phyloP scores from a whole-genome alignment of 2,797 vertebrate species.

The Helicolenus hilgendorfi region DNA sequence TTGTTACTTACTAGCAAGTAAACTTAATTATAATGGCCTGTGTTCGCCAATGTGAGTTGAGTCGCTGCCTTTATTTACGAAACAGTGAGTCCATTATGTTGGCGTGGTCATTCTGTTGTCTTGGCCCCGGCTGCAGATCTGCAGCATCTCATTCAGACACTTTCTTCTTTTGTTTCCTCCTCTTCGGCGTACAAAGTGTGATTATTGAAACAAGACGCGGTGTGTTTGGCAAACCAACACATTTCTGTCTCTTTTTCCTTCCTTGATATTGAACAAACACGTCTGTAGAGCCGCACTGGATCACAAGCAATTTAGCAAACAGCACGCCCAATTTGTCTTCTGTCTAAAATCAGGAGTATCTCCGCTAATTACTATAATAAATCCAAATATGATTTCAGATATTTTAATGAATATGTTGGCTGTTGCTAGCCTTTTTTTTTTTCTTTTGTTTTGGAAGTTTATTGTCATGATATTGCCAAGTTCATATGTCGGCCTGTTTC shows the following conservation, averaged over 20 bases:
- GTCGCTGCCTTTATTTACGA: slow-evolving; percentile 2
- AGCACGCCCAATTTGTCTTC: slow-evolving; percentile 34
- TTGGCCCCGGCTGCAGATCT: slow-evolving; percentile 38
- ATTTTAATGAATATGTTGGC: slow-evolving; percentile 24
- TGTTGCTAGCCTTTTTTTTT: background rate
- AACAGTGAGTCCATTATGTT: slow-evolving; percentile 36
- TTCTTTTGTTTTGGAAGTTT: slow-evolving; percentile 10
- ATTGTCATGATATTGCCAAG: slow-evolving; percentile 4
- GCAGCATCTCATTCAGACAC: slow-evolving; percentile 56
- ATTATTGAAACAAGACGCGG: slow-evolving; percentile 73
- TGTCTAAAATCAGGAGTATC: slow-evolving; percentile 50
- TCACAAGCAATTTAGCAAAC: slow-evolving; percentile 45
- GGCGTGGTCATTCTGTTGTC: slow-evolving; percentile 26
- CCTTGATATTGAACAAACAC: slow-evolving; percentile 56
- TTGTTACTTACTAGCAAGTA: background rate
- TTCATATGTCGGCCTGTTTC: slow-evolving; percentile 29
- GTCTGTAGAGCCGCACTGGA: slow-evolving; percentile 16
- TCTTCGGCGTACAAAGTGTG: slow-evolving; percentile 50
- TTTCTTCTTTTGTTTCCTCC: slow-evolving; percentile 52
- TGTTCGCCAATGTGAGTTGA: background rate
- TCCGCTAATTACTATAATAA: slow-evolving; percentile 47
- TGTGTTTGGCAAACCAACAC: slow-evolving; percentile 58
- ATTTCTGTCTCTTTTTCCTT: slow-evolving; percentile 49
- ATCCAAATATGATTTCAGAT: slow-evolving; percentile 46
- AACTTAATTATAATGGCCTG: background rate